Percentiles rank a stretch among this genome's conserved stretches.
Evolutionary conservation across 2,797 vertebrate species (phyloP).

Genomic region (Chromis chromis): DNA sequence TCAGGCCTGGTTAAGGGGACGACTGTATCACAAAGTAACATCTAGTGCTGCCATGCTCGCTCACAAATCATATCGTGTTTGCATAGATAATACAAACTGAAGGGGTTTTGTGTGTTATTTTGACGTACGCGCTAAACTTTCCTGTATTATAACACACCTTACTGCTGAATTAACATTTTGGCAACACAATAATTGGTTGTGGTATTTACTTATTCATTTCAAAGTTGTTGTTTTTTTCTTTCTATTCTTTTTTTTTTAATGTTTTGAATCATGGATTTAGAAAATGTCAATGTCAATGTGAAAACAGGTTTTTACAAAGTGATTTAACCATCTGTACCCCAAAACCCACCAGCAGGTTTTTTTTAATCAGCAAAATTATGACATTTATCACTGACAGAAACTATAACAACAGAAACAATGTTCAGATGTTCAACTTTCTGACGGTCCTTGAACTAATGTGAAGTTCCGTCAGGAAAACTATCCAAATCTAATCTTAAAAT

Average conservation of each 20-base stretch:
- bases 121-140: constrained; percentile 20
- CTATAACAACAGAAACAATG: too few species aligned
- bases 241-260: background rate
- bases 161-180: constrained; percentile 10
- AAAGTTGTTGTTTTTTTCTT: background rate
- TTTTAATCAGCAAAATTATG: background rate
- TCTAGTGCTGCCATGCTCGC: constrained; percentile 42
- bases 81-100: constrained; percentile 52
- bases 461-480: too few species aligned
- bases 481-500: too few species aligned
- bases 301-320: too few species aligned
- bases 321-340: too few species aligned
- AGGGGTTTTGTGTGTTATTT: constrained; percentile 33
- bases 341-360: background rate
- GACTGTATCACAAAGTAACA: constrained; percentile 64
- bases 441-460: too few species aligned
- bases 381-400: too few species aligned
- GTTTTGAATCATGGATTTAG: background rate
- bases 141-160: constrained; percentile 16
- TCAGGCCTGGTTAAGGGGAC: constrained; percentile 71
- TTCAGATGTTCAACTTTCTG: too few species aligned
- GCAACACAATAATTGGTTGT: background rate
- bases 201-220: background rate
- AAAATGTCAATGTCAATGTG: too few species aligned
- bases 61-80: constrained; percentile 63